Percentiles rank a stretch among this genome's conserved stretches.
Conservation (phyloP, 1,140 invertebrate species). For the Magallana angulata region DNA sequence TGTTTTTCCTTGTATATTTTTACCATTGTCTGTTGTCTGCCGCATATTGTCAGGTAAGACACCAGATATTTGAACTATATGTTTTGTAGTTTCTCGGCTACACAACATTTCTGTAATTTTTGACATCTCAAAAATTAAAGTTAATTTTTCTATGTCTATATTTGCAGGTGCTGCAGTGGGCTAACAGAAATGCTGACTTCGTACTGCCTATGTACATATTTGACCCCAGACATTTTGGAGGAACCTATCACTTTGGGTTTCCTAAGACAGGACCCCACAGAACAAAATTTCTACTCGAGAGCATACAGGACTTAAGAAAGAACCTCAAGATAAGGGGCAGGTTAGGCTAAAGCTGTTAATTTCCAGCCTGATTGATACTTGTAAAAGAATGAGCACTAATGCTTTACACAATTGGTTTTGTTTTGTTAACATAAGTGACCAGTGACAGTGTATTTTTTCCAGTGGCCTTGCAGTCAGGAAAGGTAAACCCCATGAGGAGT, state of each 20-base stretch:
- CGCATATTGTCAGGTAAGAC: too few species aligned
- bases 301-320: slow-evolving; percentile 70
- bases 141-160: too few species aligned
- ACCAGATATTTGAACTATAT: too few species aligned
- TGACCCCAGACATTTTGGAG: slow-evolving; percentile 76
- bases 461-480: slow-evolving; percentile 72
- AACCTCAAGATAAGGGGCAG: slow-evolving; percentile 67
- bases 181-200: slow-evolving; percentile 61
- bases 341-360: slow-evolving; percentile 41
- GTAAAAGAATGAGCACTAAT: too few species aligned
- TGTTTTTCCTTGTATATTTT: too few species aligned
- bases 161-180: slow-evolving; percentile 62
- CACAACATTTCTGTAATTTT: too few species aligned
- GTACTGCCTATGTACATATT: slow-evolving; percentile 79
- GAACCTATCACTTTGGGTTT: slow-evolving; percentile 74
- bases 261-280: slow-evolving; percentile 77
- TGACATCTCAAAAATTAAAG: too few species aligned
- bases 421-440: too few species aligned
- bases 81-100: too few species aligned
- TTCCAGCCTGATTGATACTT: neutral
- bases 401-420: too few species aligned
- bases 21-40: too few species aligned
- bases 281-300: slow-evolving; percentile 74
- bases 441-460: slow-evolving; percentile 10
- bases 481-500: slow-evolving; percentile 75